Base-by-base conservation (phyloP, 2,888 invertebrate genomes). In the Junonia oenone region DNA sequence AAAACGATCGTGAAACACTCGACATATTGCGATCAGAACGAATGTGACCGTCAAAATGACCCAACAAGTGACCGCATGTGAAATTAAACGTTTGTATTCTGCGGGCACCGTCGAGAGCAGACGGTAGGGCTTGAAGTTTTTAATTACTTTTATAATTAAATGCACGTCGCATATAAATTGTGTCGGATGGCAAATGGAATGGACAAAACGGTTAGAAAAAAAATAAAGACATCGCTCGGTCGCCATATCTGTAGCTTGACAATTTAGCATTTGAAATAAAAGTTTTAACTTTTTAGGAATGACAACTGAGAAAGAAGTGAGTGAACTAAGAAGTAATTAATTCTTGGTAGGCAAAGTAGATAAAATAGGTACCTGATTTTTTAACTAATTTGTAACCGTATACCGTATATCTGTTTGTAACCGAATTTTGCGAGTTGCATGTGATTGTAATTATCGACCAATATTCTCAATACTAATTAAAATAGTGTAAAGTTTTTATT, bases 81-180 rank as follows among this genome's bases (percentile, higher is more conserved):
- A 76, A 78, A 81, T 81, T 72, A 78, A 81, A 78, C 69, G 76
- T 73, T 72, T 67, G 72, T 77, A 80, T 80, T 78, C 69, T 72
- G 71, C 56, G 71, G 69, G 51, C 63, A 55, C 51, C 62, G 66
- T 64, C 63, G 58, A 56, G 51, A 58, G 46, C 65, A 67, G 64
- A 63, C 65, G 53, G 47, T 31, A 45, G 45, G 22, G 59, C 60
- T 59, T 55, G 51, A 59, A 62, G 59, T 64, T 66, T 65, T 66
- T 66, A 68, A 69, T 72, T 68, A 63, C 65, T 68, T 67, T 66
- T 67, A 65, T 66, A 68, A 70, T 68, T 64, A 68, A 66, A 68
- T 66, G 63, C 63, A 63, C 59, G 63, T 59, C 61, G 55, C 38
- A 45, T 22, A 38, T 26, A 53, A 22, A 53, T 46, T 40, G 38